phyloP scores from a whole-genome alignment of 1,140 invertebrate genomes.

The Formica exsecta region DNA sequence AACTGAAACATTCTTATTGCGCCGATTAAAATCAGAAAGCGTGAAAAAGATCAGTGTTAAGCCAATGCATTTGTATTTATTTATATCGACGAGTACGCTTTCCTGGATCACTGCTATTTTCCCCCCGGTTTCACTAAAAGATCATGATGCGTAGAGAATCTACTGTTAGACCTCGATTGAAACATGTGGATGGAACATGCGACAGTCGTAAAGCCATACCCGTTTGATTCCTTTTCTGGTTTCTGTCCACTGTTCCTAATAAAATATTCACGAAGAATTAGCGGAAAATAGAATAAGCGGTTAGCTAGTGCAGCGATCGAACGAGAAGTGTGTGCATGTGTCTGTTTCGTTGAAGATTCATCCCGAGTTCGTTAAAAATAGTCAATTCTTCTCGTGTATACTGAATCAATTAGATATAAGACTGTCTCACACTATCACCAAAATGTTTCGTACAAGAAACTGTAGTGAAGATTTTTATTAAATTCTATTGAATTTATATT shows the following conservation, averaged over 20 bases:
- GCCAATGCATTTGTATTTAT: constrained; percentile 62
- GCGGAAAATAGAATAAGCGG: not conserved
- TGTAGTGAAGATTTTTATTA: too few species aligned
- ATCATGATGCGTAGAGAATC: constrained; percentile 30
- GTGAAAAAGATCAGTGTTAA: not conserved
- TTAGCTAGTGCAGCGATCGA: not conserved
- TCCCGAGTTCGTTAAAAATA: not conserved
- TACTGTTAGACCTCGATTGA: constrained; percentile 7
- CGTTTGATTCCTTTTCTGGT: not conserved
- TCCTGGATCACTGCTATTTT: constrained; percentile 66
- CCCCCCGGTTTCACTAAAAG: constrained; percentile 30
- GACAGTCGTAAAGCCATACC: constrained; percentile 5
- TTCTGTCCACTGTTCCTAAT: not conserved
- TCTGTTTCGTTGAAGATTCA: not conserved
- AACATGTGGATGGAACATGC: constrained; percentile 35
- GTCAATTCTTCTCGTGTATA: not conserved
- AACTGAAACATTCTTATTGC: not conserved
- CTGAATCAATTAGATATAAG: not conserved
- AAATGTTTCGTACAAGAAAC: too few species aligned
- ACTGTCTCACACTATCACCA: too few species aligned
- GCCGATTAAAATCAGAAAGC: not conserved
- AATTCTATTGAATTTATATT: too few species aligned
- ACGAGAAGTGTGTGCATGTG: not conserved
- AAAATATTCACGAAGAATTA: constrained; percentile 1
- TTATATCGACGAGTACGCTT: not conserved